These are phyloP conservation scores for Sesamia inferens DNA, from an alignment of 2,888 invertebrate genomes.

Conservation along the genomic window DNA sequence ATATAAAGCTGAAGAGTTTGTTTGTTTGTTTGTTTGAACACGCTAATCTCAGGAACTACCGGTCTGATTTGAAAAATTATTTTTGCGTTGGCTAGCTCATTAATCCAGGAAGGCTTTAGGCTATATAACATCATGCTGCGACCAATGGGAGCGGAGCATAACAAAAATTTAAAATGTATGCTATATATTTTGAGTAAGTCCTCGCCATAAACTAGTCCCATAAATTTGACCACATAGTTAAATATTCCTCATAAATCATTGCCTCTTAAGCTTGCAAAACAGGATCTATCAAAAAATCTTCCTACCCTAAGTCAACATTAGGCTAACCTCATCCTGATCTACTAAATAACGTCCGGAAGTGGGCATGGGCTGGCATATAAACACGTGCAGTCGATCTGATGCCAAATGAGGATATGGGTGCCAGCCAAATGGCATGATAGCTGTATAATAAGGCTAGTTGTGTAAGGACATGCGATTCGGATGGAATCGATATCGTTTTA, in stretches of 20 bases:
- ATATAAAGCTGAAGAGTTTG: too few species aligned
- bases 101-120: too few species aligned
- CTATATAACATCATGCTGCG: too few species aligned
- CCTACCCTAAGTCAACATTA: slow-evolving; percentile 15
- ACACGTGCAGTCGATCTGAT: slow-evolving; percentile 41
- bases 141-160: too few species aligned
- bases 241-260: slow-evolving; percentile 26
- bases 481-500: slow-evolving; percentile 35
- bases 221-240: neutral
- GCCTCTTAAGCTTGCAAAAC: slow-evolving; percentile 2
- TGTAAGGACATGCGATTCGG: neutral
- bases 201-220: slow-evolving; percentile 5
- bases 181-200: too few species aligned
- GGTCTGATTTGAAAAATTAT: too few species aligned
- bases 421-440: slow-evolving; percentile 42
- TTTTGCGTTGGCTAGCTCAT: too few species aligned
- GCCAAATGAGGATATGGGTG: slow-evolving; percentile 54
- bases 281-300: slow-evolving; percentile 33
- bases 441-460: slow-evolving; percentile 9
- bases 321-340: slow-evolving; percentile 49
- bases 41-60: too few species aligned
- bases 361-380: slow-evolving; percentile 50
- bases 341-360: slow-evolving; percentile 54
- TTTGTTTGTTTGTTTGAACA: too few species aligned
- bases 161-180: too few species aligned